phyloP scores from a whole-genome alignment of 2,797 vertebrate species.

The Loris lydekkerianus region DNA sequence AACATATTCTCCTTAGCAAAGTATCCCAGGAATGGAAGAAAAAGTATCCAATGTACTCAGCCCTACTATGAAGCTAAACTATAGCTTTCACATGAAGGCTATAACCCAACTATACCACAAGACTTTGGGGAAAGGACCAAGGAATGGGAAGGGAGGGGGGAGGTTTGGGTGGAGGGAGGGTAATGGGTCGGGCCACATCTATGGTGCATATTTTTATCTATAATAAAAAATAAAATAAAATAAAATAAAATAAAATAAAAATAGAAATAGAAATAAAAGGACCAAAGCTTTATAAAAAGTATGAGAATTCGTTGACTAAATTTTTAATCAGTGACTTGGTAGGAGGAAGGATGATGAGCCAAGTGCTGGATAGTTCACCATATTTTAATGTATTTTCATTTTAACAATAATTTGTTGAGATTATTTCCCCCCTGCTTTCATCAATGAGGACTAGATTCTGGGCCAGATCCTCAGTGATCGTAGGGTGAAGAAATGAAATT shows the following conservation, averaged over 20 bases:
- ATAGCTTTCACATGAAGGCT: no score
- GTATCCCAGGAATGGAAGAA: no score
- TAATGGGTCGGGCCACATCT: no score
- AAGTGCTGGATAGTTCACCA: not conserved
- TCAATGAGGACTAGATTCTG: not conserved
- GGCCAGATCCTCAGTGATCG: not conserved
- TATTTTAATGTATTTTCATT: not conserved
- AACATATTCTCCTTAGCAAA: no score
- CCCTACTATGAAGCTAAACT: no score
- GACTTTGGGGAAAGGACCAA: no score
- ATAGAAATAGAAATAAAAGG: not conserved
- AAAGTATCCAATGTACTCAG: no score
- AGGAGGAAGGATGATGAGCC: not conserved
- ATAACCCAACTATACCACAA: no score
- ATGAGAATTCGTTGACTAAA: not conserved
- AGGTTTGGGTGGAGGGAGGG: no score
- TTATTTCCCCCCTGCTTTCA: not conserved
- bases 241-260: not conserved
- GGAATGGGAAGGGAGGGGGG: no score
- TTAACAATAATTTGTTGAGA: not conserved
- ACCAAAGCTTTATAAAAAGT: constrained; percentile 6
- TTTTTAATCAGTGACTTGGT: not conserved
- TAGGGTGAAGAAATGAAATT: not conserved
- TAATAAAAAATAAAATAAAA: no score
- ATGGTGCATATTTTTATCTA: no score